phyloP scores from a whole-genome alignment of 2,113 vertebrate genomes.

The Gymnarchus niloticus region DNA sequence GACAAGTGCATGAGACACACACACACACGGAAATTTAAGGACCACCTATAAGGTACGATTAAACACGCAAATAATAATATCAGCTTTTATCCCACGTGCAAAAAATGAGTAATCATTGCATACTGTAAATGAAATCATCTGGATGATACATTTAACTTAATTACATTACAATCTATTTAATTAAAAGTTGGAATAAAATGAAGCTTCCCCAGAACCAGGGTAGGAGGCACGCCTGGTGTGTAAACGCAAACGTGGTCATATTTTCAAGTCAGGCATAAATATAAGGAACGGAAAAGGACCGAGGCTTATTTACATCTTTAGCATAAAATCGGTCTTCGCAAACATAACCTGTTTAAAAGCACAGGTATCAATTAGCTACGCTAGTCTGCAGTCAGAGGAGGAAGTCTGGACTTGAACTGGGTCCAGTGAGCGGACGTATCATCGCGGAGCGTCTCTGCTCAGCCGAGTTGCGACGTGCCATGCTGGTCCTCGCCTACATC shows the following conservation, averaged over 20 bases:
- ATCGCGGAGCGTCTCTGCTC: neutral
- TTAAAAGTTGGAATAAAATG: neutral
- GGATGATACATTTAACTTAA: neutral
- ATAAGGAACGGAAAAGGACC: too few species aligned
- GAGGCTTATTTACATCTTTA: neutral
- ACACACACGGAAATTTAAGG: too few species aligned
- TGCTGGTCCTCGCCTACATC: slow-evolving; percentile 53
- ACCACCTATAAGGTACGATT: neutral
- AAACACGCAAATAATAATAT: neutral
- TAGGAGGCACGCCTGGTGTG: neutral
- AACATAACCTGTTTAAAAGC: neutral
- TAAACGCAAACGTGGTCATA: neutral
- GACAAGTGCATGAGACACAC: neutral
- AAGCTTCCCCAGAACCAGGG: neutral
- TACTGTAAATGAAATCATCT: neutral
- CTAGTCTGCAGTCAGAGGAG: neutral
- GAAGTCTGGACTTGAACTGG: neutral
- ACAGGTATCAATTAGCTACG: neutral
- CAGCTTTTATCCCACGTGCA: neutral
- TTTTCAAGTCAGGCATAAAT: neutral
- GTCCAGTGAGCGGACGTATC: neutral
- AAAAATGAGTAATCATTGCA: neutral
- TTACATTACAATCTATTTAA: neutral
- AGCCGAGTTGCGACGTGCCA: slow-evolving; percentile 14
- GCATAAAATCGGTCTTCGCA: neutral